Evolutionary conservation across 2,888 invertebrate species (phyloP).

Genomic region (Amphiduros pacificus): DNA sequence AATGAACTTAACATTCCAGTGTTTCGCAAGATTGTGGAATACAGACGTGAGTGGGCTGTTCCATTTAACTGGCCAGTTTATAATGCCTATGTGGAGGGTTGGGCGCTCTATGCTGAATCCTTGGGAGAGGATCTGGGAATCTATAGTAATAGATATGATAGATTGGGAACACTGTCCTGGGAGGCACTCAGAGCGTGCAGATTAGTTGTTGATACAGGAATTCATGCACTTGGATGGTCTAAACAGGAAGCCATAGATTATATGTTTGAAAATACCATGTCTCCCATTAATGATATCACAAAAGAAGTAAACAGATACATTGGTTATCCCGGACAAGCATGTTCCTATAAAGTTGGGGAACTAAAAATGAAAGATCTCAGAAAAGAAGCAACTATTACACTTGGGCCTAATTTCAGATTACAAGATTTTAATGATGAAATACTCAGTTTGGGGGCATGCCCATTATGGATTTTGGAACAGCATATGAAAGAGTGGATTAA

Average conservation of each 20-base stretch:
- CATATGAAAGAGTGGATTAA: too few relatives aligned
- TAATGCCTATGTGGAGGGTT: constrained; percentile 56
- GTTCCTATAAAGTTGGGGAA: constrained; percentile 32
- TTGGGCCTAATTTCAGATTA: too few relatives aligned
- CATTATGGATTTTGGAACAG: too few relatives aligned
- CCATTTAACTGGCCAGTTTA: constrained; percentile 53
- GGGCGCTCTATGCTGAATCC: constrained; percentile 55
- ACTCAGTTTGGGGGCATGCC: too few relatives aligned
- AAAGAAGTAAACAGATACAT: constrained; percentile 54
- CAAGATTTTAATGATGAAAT: too few relatives aligned
- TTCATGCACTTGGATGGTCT: constrained; percentile 53
- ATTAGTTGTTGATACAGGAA: constrained; percentile 56
- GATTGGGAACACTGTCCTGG: constrained; percentile 31
- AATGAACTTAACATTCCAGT: constrained; percentile 31
- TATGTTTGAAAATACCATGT: constrained; percentile 40
- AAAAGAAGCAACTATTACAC: constrained; percentile 35
- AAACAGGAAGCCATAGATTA: constrained; percentile 44
- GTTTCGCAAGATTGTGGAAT: constrained; percentile 40
- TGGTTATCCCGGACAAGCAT: constrained; percentile 54
- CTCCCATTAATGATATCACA: constrained; percentile 24
- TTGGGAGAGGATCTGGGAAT: constrained; percentile 55
- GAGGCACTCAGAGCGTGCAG: constrained; percentile 53
- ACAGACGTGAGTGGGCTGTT: constrained; percentile 40
- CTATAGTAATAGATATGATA: constrained; percentile 42
- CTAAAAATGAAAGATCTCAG: constrained; percentile 26